A percentile compares a stretch with the other conserved stretches of the same genome.
phyloP scores from a whole-genome alignment of 2,888 invertebrate genomes.

The Thereva unica region DNA sequence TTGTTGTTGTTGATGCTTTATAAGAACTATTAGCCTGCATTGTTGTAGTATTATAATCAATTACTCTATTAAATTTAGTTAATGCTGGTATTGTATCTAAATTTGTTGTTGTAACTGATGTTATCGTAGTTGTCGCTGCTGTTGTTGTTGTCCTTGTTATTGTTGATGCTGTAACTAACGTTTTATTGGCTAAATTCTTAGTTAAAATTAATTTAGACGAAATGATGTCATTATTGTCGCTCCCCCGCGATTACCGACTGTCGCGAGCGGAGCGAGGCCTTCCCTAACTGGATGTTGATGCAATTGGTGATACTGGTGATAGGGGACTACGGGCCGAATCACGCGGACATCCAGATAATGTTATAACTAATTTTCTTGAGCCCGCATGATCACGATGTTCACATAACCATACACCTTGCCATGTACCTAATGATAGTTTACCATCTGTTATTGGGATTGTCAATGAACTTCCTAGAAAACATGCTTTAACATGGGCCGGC shows the following conservation, averaged over 20 bases:
- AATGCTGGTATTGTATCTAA: conserved; percentile 44
- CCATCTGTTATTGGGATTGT: conserved; percentile 96
- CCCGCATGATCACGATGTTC: conserved; percentile 97
- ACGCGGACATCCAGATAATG: conserved; percentile 86
- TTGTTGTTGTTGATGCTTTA: conserved; percentile 42
- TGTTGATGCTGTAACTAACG: conserved; percentile 50
- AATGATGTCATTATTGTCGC: conserved; percentile 59
- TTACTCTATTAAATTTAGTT: conserved; percentile 37
- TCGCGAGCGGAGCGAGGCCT: conserved; percentile 65
- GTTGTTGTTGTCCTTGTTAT: conserved; percentile 42
- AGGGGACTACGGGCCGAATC: conserved; percentile 85
- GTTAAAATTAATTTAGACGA: conserved; percentile 59
- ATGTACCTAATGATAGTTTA: conserved; percentile 91
- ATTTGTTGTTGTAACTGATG: conserved; percentile 43
- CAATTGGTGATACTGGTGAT: conserved; percentile 82
- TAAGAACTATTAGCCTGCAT: conserved; percentile 42
- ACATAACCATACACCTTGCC: conserved; percentile 98
- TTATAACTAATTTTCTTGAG: conserved; percentile 86
- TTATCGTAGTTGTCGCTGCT: conserved; percentile 20
- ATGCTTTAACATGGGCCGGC: conserved; percentile 97
- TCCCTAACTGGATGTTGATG: conserved; percentile 92
- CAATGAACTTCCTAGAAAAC: conserved; percentile 92
- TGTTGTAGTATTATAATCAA: conserved; percentile 43
- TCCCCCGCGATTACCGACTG: conserved; percentile 61
- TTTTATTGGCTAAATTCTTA: conserved; percentile 58